Evolutionary conservation across 2,113 vertebrate genomes (phyloP).

Genomic region (Pelecanus crispus): DNA sequence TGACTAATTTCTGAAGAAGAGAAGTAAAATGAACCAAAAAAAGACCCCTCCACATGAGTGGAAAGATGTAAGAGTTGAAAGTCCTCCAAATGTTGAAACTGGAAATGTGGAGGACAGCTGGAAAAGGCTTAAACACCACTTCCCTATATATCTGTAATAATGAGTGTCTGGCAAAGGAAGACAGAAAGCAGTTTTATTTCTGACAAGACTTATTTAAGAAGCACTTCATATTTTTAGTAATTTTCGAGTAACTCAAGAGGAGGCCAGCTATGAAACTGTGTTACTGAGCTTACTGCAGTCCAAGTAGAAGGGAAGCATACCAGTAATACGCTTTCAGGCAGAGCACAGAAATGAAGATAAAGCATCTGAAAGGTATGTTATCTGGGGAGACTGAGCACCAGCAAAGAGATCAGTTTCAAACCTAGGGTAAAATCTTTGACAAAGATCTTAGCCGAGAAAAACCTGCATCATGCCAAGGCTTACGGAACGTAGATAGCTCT

Average conservation of each 20-base stretch:
- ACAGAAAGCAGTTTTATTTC: background rate
- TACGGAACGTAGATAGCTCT: background rate
- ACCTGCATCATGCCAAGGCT: background rate
- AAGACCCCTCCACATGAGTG: accelerated
- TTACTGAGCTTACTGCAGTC: background rate
- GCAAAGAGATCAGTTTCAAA: background rate
- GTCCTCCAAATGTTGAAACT: background rate
- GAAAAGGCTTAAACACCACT: background rate
- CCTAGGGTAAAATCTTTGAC: background rate
- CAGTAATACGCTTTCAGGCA: background rate
- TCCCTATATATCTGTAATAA: background rate
- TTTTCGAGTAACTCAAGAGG: background rate
- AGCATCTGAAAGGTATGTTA: background rate
- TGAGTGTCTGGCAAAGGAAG: background rate
- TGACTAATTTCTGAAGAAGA: background rate
- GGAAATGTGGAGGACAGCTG: background rate
- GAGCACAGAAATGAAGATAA: background rate
- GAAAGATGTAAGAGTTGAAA: background rate
- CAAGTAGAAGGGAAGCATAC: background rate
- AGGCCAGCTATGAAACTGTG: background rate
- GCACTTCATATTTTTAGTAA: background rate
- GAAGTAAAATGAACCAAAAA: background rate
- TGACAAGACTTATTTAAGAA: background rate
- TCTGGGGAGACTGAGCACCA: background rate
- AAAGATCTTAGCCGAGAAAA: background rate